Evolutionary conservation across 64 coral and sea anemone species (phyloP).

Genomic region (Montipora foliosa): DNA sequence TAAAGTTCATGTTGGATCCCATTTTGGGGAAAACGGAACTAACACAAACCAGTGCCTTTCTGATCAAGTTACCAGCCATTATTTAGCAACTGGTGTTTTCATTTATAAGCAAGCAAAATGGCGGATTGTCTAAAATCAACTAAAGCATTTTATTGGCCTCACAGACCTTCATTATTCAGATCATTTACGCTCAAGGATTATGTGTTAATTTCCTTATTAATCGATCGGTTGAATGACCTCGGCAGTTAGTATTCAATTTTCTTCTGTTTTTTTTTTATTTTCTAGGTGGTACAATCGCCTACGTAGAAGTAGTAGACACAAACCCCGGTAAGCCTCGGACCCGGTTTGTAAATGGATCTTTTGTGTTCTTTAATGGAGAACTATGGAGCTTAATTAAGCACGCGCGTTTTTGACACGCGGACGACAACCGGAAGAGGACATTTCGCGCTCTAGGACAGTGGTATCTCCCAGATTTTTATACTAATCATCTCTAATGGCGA

Average conservation of each 20-base stretch:
- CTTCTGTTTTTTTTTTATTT: not conserved
- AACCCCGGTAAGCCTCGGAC: slow-evolving; percentile 8
- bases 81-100: not conserved
- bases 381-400: too few species aligned
- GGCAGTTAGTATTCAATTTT: not conserved
- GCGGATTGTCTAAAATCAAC: not conserved
- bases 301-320: slow-evolving; percentile 20
- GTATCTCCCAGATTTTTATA: too few species aligned
- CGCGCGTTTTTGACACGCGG: too few species aligned
- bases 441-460: too few species aligned
- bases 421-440: too few species aligned
- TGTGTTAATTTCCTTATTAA: not conserved
- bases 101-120: not conserved
- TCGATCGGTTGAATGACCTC: not conserved
- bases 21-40: not conserved
- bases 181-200: not conserved
- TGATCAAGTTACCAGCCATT: not conserved
- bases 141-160: not conserved
- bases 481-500: too few species aligned
- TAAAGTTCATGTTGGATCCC: not conserved
- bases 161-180: not conserved
- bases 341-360: too few species aligned
- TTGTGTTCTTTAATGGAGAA: too few species aligned
- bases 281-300: not conserved
- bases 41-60: too few species aligned